phyloP scores from a whole-genome alignment of 2,113 vertebrate genomes.

The Alces alces region DNA sequence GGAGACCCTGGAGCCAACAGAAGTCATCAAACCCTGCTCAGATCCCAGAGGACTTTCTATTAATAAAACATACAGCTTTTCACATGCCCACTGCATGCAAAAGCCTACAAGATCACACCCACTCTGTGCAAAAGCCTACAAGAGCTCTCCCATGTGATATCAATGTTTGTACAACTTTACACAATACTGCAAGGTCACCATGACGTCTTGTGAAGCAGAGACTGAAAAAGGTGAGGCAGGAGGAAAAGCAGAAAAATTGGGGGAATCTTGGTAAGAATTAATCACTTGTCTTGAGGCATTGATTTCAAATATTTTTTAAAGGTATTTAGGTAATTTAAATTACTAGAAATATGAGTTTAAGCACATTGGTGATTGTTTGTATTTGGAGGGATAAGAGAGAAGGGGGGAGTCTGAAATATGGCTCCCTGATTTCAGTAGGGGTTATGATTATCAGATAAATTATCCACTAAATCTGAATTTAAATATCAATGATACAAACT shows the following conservation, averaged over 20 bases:
- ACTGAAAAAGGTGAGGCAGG: not conserved
- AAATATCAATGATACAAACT: not conserved
- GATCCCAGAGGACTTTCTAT: not conserved
- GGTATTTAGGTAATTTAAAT: not conserved
- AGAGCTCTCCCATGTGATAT: not conserved
- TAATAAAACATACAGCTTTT: not conserved
- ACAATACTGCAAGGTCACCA: not conserved
- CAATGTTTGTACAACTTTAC: no score
- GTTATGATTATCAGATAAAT: not conserved
- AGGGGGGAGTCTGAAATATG: not conserved
- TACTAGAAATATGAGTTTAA: not conserved
- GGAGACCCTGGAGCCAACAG: not conserved
- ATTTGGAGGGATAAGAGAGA: not conserved
- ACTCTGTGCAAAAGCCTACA: not conserved
- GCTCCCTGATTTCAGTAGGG: not conserved
- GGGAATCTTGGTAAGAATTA: not conserved
- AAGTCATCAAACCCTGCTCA: not conserved
- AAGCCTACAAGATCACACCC: no score
- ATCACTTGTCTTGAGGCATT: not conserved
- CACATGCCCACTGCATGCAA: not conserved
- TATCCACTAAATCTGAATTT: not conserved
- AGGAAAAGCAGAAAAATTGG: not conserved
- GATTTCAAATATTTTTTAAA: not conserved
- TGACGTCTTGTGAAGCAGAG: not conserved
- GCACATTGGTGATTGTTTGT: not conserved